phyloP scores from a whole-genome alignment of 1,140 invertebrate species.

The Triops longicaudatus region DNA sequence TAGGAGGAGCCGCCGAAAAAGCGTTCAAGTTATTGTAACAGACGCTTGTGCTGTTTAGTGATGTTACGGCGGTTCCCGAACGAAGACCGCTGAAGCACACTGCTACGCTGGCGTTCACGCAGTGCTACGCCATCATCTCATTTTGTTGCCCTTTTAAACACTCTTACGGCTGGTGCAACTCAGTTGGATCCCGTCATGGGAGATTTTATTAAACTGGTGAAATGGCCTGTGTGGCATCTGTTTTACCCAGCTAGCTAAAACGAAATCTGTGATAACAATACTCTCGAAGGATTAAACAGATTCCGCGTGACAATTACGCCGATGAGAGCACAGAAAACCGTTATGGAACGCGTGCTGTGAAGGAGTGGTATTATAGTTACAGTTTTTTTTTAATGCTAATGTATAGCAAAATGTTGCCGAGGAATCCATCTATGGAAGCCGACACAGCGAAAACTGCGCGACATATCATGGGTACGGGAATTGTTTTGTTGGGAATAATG shows the following conservation, averaged over 20 bases:
- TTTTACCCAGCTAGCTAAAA: background rate
- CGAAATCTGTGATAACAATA: background rate
- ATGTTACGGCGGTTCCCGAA: background rate
- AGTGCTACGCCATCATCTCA: background rate
- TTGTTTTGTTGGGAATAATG: background rate
- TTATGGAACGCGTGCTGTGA: background rate
- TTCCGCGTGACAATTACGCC: background rate
- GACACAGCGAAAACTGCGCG: background rate
- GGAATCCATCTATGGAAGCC: background rate
- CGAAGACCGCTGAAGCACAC: background rate
- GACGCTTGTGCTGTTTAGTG: background rate
- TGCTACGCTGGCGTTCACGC: background rate
- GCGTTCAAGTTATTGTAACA: background rate
- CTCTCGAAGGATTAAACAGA: background rate
- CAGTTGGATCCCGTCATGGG: background rate
- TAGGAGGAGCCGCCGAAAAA: background rate
- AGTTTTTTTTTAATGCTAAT: background rate
- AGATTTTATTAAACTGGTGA: background rate
- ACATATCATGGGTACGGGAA: background rate
- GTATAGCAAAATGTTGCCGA: background rate
- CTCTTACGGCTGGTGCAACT: background rate
- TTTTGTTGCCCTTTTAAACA: background rate
- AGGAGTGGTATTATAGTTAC: background rate
- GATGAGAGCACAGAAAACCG: background rate
- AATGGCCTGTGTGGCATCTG: background rate